A percentile compares a stretch with the other conserved stretches of the same genome.
These are phyloP conservation scores for Pherbina coryleti DNA, from an alignment of 2,888 invertebrate genomes.

Conservation along the genomic window DNA sequence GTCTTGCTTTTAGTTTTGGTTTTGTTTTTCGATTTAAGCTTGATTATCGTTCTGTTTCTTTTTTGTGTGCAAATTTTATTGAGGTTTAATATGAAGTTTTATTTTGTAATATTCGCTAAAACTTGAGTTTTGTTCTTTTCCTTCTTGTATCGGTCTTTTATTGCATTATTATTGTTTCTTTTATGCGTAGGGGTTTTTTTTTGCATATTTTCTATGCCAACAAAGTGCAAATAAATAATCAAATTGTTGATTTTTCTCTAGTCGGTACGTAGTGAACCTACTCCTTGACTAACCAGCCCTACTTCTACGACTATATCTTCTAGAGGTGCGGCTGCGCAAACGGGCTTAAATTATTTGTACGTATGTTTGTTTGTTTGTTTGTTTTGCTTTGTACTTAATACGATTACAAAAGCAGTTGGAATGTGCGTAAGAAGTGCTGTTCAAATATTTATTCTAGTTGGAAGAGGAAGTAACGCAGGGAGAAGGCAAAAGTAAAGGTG, in stretches of 20 bases:
- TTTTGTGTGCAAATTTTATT: conserved; percentile 1
- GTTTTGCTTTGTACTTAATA: neutral
- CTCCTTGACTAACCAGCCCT: neutral
- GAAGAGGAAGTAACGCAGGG: too few relatives aligned
- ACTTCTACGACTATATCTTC: neutral
- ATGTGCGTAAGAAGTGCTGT: neutral
- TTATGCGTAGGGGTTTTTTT: neutral
- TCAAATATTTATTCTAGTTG: neutral
- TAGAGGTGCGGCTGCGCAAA: conserved; percentile 26
- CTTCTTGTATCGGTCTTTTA: neutral
- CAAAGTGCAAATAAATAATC: conserved; percentile 12
- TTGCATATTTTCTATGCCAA: neutral
- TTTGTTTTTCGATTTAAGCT: neutral
- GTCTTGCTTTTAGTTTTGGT: neutral
- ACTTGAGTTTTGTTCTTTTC: neutral
- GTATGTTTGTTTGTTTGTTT: neutral
- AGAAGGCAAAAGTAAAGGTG: neutral
- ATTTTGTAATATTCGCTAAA: neutral
- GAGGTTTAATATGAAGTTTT: neutral
- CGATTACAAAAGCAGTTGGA: too few relatives aligned
- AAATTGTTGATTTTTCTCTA: neutral
- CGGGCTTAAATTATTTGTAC: neutral
- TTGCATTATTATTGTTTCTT: conserved; percentile 4
- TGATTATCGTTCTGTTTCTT: neutral
- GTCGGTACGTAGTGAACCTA: neutral